Evolutionary conservation across 2,113 vertebrate genomes (phyloP).

Genomic region (Zootoca vivipara): DNA sequence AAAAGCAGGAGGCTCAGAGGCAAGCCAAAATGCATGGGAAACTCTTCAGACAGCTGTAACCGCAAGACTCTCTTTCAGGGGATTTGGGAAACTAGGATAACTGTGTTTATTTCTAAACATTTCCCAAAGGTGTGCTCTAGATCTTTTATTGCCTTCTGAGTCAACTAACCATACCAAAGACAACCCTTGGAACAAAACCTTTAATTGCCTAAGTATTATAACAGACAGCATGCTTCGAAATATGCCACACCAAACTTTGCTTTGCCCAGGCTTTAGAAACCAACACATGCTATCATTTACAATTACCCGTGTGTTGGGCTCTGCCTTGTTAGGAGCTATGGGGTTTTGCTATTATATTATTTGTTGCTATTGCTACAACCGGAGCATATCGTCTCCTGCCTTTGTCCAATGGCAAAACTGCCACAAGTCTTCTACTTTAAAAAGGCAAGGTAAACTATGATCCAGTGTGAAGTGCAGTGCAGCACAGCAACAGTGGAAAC

Average conservation of each 20-base stretch:
- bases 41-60: background rate
- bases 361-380: background rate
- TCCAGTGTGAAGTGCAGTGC: background rate
- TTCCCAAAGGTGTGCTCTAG: background rate
- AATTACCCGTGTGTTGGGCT: background rate
- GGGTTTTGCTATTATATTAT: background rate
- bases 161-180: background rate
- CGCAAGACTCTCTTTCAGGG: background rate
- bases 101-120: background rate
- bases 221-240: background rate
- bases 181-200: background rate
- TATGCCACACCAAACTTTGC: rapidly evolving
- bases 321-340: background rate
- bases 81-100: background rate
- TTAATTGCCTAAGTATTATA: conserved; percentile 2
- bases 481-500: background rate
- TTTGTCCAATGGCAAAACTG: background rate
- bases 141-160: background rate
- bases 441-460: background rate
- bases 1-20: background rate
- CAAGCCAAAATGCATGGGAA: background rate
- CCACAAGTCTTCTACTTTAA: too few relatives aligned
- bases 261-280: background rate
- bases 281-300: background rate
- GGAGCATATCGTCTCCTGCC: background rate